Percentiles rank a stretch among this genome's conserved stretches.
Conservation (phyloP, 2,113 vertebrate species). For the Colinus virginianus region DNA sequence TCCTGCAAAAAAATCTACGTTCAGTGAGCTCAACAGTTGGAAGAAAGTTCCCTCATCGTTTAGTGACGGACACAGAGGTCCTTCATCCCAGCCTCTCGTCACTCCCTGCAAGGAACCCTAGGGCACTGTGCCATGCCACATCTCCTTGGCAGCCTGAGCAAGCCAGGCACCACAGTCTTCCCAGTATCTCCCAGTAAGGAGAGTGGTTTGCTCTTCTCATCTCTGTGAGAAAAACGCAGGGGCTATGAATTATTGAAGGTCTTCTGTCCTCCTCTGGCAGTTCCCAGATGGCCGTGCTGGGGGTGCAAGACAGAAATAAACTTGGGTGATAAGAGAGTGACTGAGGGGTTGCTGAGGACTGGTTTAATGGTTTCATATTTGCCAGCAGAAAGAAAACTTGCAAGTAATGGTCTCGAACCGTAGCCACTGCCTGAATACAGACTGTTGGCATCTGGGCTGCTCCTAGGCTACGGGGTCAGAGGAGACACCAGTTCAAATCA, state of each 20-base stretch:
- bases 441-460: neutral
- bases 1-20: neutral
- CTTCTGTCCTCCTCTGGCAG: neutral
- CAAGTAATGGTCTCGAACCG: neutral
- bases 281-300: neutral
- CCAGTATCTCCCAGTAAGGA: neutral
- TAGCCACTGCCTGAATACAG: accelerated
- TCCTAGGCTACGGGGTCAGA: neutral
- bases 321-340: neutral
- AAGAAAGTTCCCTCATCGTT: neutral
- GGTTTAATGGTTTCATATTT: neutral
- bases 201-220: accelerated
- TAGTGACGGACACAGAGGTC: neutral
- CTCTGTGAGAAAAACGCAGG: neutral
- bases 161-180: neutral
- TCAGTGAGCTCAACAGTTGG: neutral
- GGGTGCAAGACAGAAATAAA: neutral
- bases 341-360: neutral
- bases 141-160: no score
- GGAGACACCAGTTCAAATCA: neutral
- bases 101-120: neutral
- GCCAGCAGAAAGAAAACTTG: neutral
- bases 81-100: neutral
- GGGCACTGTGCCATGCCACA: no score
- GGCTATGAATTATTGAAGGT: constrained; percentile 34